These are phyloP conservation scores for Hippopotamyrus pictus DNA, from an alignment of 2,797 vertebrate species.

Conservation along the genomic window DNA sequence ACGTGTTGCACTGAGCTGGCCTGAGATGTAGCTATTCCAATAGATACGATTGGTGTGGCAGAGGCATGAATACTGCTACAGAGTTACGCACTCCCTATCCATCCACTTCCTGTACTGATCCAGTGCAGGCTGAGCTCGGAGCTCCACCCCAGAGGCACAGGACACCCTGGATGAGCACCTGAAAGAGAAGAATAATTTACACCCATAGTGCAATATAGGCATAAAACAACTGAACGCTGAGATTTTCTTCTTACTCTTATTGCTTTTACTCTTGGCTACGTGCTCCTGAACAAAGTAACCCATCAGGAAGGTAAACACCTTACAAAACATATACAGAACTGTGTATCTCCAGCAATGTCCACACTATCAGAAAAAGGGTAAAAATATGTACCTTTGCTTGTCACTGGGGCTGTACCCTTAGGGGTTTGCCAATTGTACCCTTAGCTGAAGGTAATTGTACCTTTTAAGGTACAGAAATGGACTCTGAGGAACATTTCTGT, in stretches of 20 bases:
- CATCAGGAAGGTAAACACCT: neutral
- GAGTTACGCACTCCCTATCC: neutral
- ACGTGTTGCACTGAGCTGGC: neutral
- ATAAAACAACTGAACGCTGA: neutral
- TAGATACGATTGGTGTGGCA: neutral
- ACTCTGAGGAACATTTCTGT: neutral
- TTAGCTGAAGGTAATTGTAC: neutral
- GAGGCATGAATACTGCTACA: neutral
- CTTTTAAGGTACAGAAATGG: neutral
- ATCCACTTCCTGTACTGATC: neutral
- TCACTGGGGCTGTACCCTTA: neutral
- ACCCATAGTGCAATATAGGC: neutral
- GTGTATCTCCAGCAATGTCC: neutral
- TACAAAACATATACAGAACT: too few species aligned
- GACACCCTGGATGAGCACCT: neutral
- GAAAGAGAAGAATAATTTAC: neutral
- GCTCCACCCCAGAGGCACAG: neutral
- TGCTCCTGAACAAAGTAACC: neutral
- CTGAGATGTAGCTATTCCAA: neutral
- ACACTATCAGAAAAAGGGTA: neutral
- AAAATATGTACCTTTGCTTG: neutral
- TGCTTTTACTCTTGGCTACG: neutral
- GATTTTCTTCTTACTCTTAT: neutral
- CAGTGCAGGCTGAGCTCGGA: neutral
- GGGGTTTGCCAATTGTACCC: neutral